A percentile compares a stretch with the other conserved stretches of the same genome.
These are phyloP conservation scores for Caerostris extrusa DNA, from an alignment of 1,140 invertebrate species.

Conservation along the genomic window DNA sequence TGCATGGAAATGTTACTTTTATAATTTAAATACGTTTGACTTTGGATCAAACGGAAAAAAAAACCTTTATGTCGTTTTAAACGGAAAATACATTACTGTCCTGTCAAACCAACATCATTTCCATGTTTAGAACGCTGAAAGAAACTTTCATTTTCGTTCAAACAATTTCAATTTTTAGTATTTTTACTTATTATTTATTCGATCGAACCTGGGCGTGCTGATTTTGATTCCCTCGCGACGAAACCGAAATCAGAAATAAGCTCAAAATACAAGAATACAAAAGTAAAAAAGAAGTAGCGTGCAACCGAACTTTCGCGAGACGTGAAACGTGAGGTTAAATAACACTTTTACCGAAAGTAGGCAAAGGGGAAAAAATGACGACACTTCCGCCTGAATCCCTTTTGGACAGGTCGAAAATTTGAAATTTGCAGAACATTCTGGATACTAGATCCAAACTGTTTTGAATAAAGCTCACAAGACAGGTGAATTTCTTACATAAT, in stretches of 20 bases:
- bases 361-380: neutral
- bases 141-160: no score
- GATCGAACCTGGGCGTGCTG: no score
- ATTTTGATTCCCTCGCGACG: no score
- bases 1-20: no score
- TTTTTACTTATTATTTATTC: no score
- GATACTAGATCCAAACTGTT: slow-evolving; percentile 22
- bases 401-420: slow-evolving; percentile 32
- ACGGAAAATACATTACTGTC: no score
- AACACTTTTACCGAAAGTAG: neutral
- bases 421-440: slow-evolving; percentile 11
- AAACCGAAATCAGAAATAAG: neutral
- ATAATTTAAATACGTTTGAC: no score
- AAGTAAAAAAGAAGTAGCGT: neutral
- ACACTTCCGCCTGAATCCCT: slow-evolving; percentile 17
- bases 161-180: no score
- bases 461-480: slow-evolving; percentile 14
- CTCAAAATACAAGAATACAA: neutral
- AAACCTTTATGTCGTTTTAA: no score
- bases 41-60: no score
- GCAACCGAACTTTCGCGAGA: neutral
- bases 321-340: slow-evolving; percentile 5
- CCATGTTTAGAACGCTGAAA: no score
- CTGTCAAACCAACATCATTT: no score
- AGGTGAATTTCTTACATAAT: slow-evolving; percentile 36